phyloP scores from a whole-genome alignment of 2,888 invertebrate species.

The Chloroclystis v-ata region DNA sequence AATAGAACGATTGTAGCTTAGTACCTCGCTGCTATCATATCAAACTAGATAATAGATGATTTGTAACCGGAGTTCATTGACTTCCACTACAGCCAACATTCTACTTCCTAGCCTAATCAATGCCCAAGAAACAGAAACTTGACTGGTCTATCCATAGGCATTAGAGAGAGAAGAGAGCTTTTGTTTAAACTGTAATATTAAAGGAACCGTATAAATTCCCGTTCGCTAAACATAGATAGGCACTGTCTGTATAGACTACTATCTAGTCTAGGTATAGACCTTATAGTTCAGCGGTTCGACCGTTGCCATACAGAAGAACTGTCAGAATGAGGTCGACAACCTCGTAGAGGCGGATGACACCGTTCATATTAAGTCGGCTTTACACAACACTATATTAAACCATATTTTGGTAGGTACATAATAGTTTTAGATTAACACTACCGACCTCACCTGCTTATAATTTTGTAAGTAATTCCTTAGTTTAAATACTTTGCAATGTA shows the following conservation, averaged over 20 bases:
- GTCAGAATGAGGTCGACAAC: constrained; percentile 60
- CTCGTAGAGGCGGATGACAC: constrained; percentile 56
- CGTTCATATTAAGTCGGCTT: constrained; percentile 40
- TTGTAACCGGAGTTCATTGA: constrained; percentile 9
- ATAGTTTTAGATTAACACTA: no score
- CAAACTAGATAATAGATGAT: background rate
- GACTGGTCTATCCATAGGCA: background rate
- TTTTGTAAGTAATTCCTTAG: no score
- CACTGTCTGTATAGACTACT: constrained; percentile 11
- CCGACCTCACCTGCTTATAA: no score
- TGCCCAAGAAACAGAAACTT: constrained; percentile 10
- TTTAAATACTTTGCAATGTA: no score
- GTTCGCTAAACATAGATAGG: constrained; percentile 51
- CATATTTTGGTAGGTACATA: background rate
- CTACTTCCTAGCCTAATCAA: constrained; percentile 3
- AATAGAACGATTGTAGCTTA: background rate
- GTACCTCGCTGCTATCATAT: background rate
- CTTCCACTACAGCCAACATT: constrained; percentile 8
- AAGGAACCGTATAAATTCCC: constrained; percentile 74
- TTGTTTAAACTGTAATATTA: constrained; percentile 47
- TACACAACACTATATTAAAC: constrained; percentile 26
- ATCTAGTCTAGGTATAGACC: constrained; percentile 47
- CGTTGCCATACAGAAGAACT: constrained; percentile 57
- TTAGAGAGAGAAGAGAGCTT: background rate
- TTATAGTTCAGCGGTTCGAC: constrained; percentile 47